Evolutionary conservation across 2,113 vertebrate genomes (phyloP), one percentile per base, ranked within the genome.

Genomic region (Dryoscopus gambensis): DNA sequence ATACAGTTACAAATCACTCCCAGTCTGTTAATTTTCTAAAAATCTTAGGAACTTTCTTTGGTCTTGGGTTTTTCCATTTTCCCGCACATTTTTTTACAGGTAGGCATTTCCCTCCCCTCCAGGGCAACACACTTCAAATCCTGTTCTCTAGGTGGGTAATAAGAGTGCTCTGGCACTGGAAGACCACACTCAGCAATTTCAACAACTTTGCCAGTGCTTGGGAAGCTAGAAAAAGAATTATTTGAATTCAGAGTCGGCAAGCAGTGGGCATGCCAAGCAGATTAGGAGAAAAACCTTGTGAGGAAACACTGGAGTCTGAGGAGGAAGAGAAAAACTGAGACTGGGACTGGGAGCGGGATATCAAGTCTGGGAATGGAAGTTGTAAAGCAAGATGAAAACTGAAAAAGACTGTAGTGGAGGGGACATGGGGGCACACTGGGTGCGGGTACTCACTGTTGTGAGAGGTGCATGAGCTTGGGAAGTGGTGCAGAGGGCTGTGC

Each of bases 241-340:
- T 59, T 91, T 92, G 6, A 81, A 84, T 87, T 52, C 42, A 22
- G 44, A 91, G 28, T 49, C 73, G 30, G 15, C 1, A 14, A 57
- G 14, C 6, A 6, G 10, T 62, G 19, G 47, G 39, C 4, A 25
- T 40, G 33, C 23, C 71, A 77, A 70, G 10, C 6, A 47, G 7
- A 63, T 78, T 6, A 47, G 55, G 24, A 78, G 10, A 77, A 68
- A 95, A 92, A 46, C 3, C 5, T 37, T 30, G 7, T 22, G 21
- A 76, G 6, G 17, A 84, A 75, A 79, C 9, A 18, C 3, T 60
- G n/a, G 13, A 79, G 25, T 46, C 9, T 0, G 0, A 78, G 11
- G 9, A 85, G 5, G 15, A 19, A 74, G 50, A 65, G 21, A 35
- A 85, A 67, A 93, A 65, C 20, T 39, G 33, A 18, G 20, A 73